Base-by-base conservation (phyloP, 2,888 invertebrate genomes). In the Mellilla xanthometata region DNA sequence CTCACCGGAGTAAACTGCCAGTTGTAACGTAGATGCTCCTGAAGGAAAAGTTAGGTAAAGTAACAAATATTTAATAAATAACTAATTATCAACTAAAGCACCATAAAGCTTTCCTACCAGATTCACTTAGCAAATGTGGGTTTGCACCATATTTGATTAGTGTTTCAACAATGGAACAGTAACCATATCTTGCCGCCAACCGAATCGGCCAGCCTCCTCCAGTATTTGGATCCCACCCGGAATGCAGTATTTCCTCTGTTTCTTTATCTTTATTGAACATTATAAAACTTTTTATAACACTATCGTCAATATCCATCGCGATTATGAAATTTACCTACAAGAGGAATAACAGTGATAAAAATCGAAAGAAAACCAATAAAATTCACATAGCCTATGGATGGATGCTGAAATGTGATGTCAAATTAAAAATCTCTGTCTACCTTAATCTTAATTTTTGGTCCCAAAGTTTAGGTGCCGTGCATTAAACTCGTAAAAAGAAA, bases 11-110 rank as follows among this genome's bases (percentile, higher is more conserved):
- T 73, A 89, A 12, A 89, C 87, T 1, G 88, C 89, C 31, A 88
- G 56, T 62, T 89, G 89, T 50, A 89, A 69, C 8, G 86, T 82
- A 9, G 89, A 87, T 11, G 89, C 88, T 39, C 88, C 89, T 89
- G 46, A 10, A 11, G n/a, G n/a, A n/a, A n/a, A n/a, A n/a, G n/a
- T n/a, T n/a, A n/a, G n/a, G n/a, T n/a, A n/a, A n/a, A n/a, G n/a
- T n/a, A n/a, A n/a, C n/a, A n/a, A n/a, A n/a, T n/a, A n/a, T n/a
- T n/a, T n/a, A n/a, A n/a, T n/a, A n/a, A n/a, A n/a, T n/a, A n/a
- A n/a, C n/a, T n/a, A n/a, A n/a, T n/a, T n/a, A n/a, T n/a, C n/a
- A n/a, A n/a, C n/a, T n/a, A n/a, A n/a, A n/a, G n/a, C n/a, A n/a
- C n/a, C n/a, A n/a, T 2, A 24, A n/a, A n/a, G n/a, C n/a, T n/a